A percentile compares a stretch with the other conserved stretches of the same genome.
These are phyloP conservation scores for Zaprionus kolodkinae DNA, from an alignment of 1,140 invertebrate species.

Conservation along the genomic window DNA sequence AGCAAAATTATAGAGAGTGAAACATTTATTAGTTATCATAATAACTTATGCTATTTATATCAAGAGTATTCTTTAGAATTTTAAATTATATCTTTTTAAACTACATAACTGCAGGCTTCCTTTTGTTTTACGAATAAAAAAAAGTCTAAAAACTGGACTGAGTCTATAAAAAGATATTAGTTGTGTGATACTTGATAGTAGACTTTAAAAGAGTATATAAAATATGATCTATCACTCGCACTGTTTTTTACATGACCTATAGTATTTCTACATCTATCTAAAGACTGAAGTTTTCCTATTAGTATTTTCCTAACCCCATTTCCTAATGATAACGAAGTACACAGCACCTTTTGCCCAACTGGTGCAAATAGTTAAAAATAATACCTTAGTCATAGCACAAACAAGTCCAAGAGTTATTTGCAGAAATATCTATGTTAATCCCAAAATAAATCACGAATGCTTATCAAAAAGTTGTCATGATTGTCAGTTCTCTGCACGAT, in stretches of 20 bases:
- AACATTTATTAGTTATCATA: background rate
- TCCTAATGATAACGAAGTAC: slow-evolving; percentile 1
- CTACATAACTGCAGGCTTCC: too few species aligned
- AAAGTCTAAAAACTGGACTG: too few species aligned
- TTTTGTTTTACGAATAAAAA: too few species aligned
- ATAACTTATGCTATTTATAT: background rate
- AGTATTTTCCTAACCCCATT: background rate
- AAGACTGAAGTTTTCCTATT: background rate
- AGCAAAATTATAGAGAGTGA: background rate
- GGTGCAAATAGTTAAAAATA: slow-evolving; percentile 2
- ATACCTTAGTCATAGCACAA: background rate
- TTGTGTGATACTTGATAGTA: too few species aligned
- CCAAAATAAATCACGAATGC: background rate
- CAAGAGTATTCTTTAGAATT: too few species aligned
- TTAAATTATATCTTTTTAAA: too few species aligned
- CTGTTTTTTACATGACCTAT: background rate
- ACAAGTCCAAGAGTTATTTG: background rate
- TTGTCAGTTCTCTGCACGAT: slow-evolving; percentile 1
- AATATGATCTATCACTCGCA: too few species aligned
- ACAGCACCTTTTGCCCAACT: background rate
- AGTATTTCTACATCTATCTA: background rate
- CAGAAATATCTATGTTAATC: background rate
- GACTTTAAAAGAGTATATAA: too few species aligned
- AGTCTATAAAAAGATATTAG: too few species aligned
- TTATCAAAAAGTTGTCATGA: slow-evolving; percentile 1